Base-by-base conservation (phyloP, 1,140 invertebrate species). In the Gonatopus flavifemur region DNA sequence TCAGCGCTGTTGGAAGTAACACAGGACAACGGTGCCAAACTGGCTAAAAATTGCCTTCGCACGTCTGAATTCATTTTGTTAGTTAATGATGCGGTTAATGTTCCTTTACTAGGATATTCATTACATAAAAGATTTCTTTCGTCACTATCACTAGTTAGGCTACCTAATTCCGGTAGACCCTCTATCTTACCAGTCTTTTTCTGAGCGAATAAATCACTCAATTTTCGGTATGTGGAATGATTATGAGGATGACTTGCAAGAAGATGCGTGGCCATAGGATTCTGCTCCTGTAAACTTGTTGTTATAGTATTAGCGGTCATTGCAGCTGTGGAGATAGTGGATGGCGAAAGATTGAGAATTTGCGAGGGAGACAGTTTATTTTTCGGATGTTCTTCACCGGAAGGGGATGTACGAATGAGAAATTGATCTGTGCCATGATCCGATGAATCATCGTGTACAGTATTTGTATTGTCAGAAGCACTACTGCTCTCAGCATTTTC, bases 31-130 rank as follows among this genome's bases (percentile, higher is more conserved):
- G 88, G 88, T 0, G 87, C 88, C 19, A 90, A 62, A 2, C 87
- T 88, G 0, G 88, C 85, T 10, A 91, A 62, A 59, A 91, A 89
- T 63, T 90, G 89, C 42, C 86, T 83, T 37, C 87, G 80, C 3
- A 82, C 80, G 47, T 81, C 79, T 1, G 70, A 70, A 10, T 72
- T 53, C 9, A 38, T 77, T 35, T 72, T 55, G 19, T 72, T 84
- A 60, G 59, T 59, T 30, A 71, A 60, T 20, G 71, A 55, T n/a
- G 61, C 76, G 30, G 77, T 66, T 47, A 72, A 58, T n/a, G n/a
- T n/a, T n/a, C n/a, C n/a, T n/a, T n/a, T n/a, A 65, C 70, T 60
- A 49, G 70, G 38, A 52, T 72, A 54, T 55, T 79, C 57, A 59
- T 74, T 58, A 35, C 55, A 25, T 21, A 64, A 54, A 1, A 46